These are phyloP conservation scores for Leptestheria dahalacensis DNA, from an alignment of 1,140 invertebrate genomes.

Conservation along the genomic window DNA sequence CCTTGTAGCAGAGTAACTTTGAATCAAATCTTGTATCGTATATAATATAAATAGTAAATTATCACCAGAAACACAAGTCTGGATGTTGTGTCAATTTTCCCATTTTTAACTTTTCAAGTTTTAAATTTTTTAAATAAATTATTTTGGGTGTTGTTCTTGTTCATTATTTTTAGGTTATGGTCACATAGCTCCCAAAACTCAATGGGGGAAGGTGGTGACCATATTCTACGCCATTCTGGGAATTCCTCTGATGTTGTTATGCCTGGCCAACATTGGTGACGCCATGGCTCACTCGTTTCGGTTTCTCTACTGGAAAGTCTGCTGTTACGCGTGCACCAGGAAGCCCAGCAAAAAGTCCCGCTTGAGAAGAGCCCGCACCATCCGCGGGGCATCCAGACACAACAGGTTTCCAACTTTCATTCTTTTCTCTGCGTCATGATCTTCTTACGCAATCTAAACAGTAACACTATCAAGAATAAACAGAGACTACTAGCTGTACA, in stretches of 20 bases:
- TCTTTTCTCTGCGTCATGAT: too few relatives aligned
- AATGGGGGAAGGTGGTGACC: slow-evolving; percentile 79
- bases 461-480: slow-evolving; percentile 14
- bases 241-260: slow-evolving; percentile 84
- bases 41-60: too few relatives aligned
- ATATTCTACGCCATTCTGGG: slow-evolving; percentile 92
- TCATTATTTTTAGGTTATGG: slow-evolving; percentile 58
- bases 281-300: slow-evolving; percentile 88
- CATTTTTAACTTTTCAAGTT: too few relatives aligned
- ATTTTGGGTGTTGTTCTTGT: neutral
- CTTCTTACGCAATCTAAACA: neutral
- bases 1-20: too few relatives aligned
- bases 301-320: slow-evolving; percentile 77
- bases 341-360: slow-evolving; percentile 43
- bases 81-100: too few relatives aligned
- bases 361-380: slow-evolving; percentile 22
- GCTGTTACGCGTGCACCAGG: slow-evolving; percentile 72
- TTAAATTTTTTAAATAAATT: neutral
- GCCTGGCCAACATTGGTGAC: slow-evolving; percentile 89
- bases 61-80: too few relatives aligned
- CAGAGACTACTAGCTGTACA: too few relatives aligned
- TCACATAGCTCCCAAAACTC: slow-evolving; percentile 84
- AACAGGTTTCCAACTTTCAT: slow-evolving; percentile 10
- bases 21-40: too few relatives aligned
- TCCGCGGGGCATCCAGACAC: slow-evolving; percentile 19